Base-by-base conservation (phyloP, 2,797 vertebrate species). In the Sebastolobus alascanus region DNA sequence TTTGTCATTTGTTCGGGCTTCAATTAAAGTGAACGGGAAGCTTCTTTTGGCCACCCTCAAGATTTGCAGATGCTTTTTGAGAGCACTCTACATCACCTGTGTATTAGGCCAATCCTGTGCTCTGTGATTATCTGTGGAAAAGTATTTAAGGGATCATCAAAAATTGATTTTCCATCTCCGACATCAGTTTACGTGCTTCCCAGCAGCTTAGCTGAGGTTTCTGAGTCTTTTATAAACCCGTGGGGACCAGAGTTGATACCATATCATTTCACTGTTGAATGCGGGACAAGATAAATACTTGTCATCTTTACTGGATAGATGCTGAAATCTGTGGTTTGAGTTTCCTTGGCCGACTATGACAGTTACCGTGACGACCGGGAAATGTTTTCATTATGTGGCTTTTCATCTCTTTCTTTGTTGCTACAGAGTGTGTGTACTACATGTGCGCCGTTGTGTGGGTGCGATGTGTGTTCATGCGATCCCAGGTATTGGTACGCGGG, bases 241-340 rank as follows among this genome's bases (percentile, higher is more conserved):
- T 38, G 40, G 58, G 46, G 55, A 66, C 12, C 50, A 29, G 40
- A 72, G 63, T 68, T 83, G 86, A 89, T 84, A 84, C 76, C 80
- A 37, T 85, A 79, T 92, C 70, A 86, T 82, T 90, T 85, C 38
- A 58, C 72, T 63, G 65, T 60, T 90, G 82, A 90, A 84, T 64
- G 33, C 25, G 63, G 85, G 83, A 87, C 81, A 87, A 90, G 82
- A 89, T 77, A 86, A 93, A 90, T 79, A 84, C 72, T 68, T 87
- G 82, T 82, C 79, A 86, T 90, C 55, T 84, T 91, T 35, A 79
- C 1, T 1, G 81, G 84, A 71, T 66, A 6, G 58, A 81, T 80
- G 81, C 52, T 75, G 71, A 88, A 84, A 85, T 84, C 69, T 59
- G 85, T 46, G 84, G 90, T 88, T 85, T 85, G 77, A 77, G 59